Evolutionary conservation across 2,888 invertebrate species (phyloP).

Genomic region (Pheosia tremula): DNA sequence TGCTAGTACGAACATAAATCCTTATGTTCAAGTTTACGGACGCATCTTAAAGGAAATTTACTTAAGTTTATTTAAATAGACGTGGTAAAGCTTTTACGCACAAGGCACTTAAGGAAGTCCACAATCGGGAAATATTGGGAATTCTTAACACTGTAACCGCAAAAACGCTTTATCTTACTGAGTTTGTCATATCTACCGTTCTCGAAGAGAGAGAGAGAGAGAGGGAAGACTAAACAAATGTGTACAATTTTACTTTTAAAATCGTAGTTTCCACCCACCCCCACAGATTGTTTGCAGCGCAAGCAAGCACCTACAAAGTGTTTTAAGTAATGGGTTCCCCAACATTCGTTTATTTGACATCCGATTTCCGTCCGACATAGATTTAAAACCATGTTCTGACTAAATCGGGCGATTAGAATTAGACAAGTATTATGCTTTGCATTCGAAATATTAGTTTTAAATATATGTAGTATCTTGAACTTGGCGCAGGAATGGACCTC

Average conservation of each 20-base stretch:
- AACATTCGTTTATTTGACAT: not conserved
- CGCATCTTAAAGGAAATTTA: not conserved
- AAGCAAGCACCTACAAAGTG: not conserved
- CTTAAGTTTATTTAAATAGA: not conserved
- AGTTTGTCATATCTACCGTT: no score
- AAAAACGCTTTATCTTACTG: no score
- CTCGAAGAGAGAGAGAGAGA: no score
- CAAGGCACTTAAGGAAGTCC: conserved; percentile 1
- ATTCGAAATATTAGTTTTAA: not conserved
- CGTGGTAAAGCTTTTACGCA: not conserved
- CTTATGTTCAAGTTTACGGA: not conserved
- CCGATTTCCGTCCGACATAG: conserved; percentile 20
- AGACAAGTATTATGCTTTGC: conserved; percentile 15
- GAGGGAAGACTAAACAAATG: no score
- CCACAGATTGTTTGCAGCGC: not conserved
- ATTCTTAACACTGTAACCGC: no score
- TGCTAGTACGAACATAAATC: not conserved
- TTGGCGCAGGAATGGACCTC: not conserved
- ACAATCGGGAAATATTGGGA: not conserved
- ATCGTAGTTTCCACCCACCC: no score
- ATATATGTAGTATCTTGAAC: not conserved
- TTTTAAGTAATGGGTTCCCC: not conserved
- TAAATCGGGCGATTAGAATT: conserved; percentile 21
- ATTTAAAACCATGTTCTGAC: conserved; percentile 19
- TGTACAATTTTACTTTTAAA: no score